Base-by-base conservation (phyloP, 2,113 vertebrate species). In the Cygnus atratus region DNA sequence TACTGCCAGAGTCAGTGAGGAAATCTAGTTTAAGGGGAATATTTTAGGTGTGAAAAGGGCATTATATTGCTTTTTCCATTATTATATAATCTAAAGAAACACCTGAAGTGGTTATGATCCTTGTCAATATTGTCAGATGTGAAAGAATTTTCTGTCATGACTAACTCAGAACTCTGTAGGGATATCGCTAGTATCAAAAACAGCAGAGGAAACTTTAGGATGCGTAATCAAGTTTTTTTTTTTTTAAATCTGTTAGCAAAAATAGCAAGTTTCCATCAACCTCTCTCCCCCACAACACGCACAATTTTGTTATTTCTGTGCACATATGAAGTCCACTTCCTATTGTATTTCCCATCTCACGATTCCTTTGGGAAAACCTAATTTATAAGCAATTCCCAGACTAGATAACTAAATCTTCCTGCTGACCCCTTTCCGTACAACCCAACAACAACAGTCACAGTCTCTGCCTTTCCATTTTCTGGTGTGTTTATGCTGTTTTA, bases 381-480 rank as follows among this genome's bases (percentile, higher is more conserved):
- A 93, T 95, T 95, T 92, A 94, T 87, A 97, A 96, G 95, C 83
- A 96, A 92, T 96, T 97, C 97, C 95, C 93, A 97, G 87, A 72
- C 74, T 70, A 94, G 90, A 96, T 93, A 97, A 87, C 67, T 86
- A 70, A 85, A 62, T 80, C 50, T 73, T 59, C 74, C 33, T 62
- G 46, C 55, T 93, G 93, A 92, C 71, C 44, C 81, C n/a, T 84
- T 92, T 97, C 91, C 8, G 63, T 66, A 72, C 7, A 57, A 67
- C 65, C 75, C 61, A 31, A 73, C 63, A 90, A 85, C 21, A 90
- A 94, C 57, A 93, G 57, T 50, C 68, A 83, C 37, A 67, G 90
- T 57, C 77, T 87, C 90, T 79, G 48, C 29, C 76, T 43, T 91
- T 88, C 86, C 84, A 80, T 84, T 92, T 81, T 96, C 71, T 95